A percentile compares a stretch with the other conserved stretches of the same genome.
These are phyloP conservation scores for Ernsta delagoae DNA, from an alignment of 2,888 invertebrate genomes.

Conservation along the genomic window DNA sequence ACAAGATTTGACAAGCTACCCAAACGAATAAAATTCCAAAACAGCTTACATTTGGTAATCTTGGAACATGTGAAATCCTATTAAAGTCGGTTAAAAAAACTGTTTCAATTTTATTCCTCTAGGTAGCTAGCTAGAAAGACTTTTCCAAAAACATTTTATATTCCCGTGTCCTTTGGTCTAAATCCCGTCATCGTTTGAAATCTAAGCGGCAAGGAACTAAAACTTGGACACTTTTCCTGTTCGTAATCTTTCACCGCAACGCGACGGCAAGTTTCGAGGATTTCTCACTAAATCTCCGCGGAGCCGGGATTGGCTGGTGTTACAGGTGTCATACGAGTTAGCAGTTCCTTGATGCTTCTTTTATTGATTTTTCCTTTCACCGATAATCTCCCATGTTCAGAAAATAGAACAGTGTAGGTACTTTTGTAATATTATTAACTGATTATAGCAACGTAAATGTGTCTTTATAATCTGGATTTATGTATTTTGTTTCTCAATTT, in stretches of 20 bases:
- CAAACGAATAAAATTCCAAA: too few species aligned
- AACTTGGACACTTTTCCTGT: slow-evolving; percentile 21
- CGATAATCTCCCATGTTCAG: background rate
- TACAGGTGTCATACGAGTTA: slow-evolving; percentile 31
- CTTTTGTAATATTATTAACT: too few species aligned
- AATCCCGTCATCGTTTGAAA: slow-evolving; percentile 4
- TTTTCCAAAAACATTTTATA: background rate
- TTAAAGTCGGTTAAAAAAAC: too few species aligned
- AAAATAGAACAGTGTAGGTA: too few species aligned
- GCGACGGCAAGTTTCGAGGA: slow-evolving; percentile 18
- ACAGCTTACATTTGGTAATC: too few species aligned
- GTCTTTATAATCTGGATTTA: too few species aligned
- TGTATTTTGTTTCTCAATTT: too few species aligned
- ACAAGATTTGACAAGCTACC: too few species aligned
- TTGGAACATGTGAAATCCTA: too few species aligned
- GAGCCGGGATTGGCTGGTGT: slow-evolving; percentile 22
- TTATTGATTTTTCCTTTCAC: slow-evolving; percentile 3
- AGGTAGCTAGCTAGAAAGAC: background rate
- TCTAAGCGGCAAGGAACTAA: slow-evolving; percentile 14
- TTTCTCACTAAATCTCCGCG: slow-evolving; percentile 16
- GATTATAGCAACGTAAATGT: too few species aligned
- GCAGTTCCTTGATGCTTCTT: slow-evolving; percentile 10
- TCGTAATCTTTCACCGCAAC: slow-evolving; percentile 23
- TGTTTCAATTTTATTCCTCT: too few species aligned
- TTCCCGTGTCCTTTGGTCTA: background rate